phyloP scores from a whole-genome alignment of 2,888 invertebrate genomes.

The Calameuta filiformis region DNA sequence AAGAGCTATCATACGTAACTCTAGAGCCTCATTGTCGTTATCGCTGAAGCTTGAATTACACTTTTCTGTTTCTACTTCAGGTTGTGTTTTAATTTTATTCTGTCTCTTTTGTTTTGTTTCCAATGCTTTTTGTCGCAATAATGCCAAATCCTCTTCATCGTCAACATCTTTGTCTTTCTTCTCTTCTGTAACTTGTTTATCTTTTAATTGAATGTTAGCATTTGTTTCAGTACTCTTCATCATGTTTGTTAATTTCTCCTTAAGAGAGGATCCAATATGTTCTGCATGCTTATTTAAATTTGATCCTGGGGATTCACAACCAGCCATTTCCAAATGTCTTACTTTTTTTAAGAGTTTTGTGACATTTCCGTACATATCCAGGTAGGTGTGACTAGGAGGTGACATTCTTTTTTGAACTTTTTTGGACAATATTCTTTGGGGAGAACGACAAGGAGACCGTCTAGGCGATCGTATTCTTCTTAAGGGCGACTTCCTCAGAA shows the following conservation, averaged over 20 bases:
- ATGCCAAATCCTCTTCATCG: constrained; percentile 55
- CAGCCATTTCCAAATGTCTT: constrained; percentile 46
- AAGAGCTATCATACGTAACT: constrained; percentile 75
- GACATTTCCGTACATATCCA: constrained; percentile 31
- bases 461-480: constrained; percentile 13
- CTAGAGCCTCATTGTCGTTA: constrained; percentile 73
- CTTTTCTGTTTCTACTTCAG: constrained; percentile 23
- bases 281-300: constrained; percentile 39
- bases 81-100: constrained; percentile 6
- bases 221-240: constrained; percentile 33
- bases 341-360: constrained; percentile 56
- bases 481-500: background rate
- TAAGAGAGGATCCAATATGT: constrained; percentile 49
- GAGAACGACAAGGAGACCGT: constrained; percentile 18
- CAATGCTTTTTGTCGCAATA: constrained; percentile 53
- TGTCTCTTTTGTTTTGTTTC: constrained; percentile 53
- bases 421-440: background rate
- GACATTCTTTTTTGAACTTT: background rate
- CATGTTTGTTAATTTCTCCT: constrained; percentile 57
- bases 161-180: constrained; percentile 28
- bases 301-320: constrained; percentile 26
- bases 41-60: constrained; percentile 43
- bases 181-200: background rate
- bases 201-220: constrained; percentile 10
- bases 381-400: constrained; percentile 24